Evolutionary conservation across 1,140 invertebrate genomes (phyloP), one percentile per base, ranked within the genome.

Genomic region (Sinella curviseta): DNA sequence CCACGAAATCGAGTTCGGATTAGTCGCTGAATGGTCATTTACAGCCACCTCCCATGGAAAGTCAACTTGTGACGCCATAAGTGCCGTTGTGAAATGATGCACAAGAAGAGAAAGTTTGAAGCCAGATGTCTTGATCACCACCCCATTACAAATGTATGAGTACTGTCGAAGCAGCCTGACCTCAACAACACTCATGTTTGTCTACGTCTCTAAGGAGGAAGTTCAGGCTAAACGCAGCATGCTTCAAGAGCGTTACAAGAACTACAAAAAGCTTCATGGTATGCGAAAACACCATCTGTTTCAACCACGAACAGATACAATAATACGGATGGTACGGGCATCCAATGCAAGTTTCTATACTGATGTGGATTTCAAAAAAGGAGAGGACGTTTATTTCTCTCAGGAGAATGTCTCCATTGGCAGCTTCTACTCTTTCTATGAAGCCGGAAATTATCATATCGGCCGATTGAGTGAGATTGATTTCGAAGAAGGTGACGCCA

Each of bases 31-130:
- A 74, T 84, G 84, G 82, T 54, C 83, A 30, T 84, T 85, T 74
- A 83, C 77, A 67, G 82, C 83, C 14, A 85, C 83, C 4, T 39
- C 74, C 28, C 84, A 84, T 79, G 84, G 83, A 30, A 85, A 84
- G 76, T 35, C 81, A 20, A 48, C 78, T 28, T 84, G 84, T 77
- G 84, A 85, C 77, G 82, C 84, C 26, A 74, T 84, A 20, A 76
- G 77, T 2, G 84, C 80, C 26, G 74, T 77, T 70, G 77, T 84
- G 0, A 83, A 85, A 65, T 65, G 39, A 65, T 54, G 14, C 14
- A 54, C n/a, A 16, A n/a, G n/a, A 54, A 54, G n/a, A n/a, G 14
- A 16, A 16, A n/a, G n/a, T n/a, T n/a, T n/a, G n/a, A n/a, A n/a
- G n/a, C n/a, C n/a, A n/a, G n/a, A 54, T 14, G 48, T 14, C n/a